phyloP scores from a whole-genome alignment of 2,888 invertebrate genomes.

The Dugesia japonica region DNA sequence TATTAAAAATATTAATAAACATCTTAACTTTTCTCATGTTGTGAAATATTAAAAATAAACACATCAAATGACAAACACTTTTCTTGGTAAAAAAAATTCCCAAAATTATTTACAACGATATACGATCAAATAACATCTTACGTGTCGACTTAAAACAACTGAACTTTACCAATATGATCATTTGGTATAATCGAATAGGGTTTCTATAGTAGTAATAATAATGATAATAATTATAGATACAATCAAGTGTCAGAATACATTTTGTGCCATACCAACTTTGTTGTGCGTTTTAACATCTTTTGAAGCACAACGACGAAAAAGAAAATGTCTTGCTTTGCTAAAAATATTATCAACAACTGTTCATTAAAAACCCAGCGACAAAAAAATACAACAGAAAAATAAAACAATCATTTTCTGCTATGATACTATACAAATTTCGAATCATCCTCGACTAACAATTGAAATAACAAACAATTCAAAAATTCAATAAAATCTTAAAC shows the following conservation, averaged over 20 bases:
- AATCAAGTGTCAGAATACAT: neutral
- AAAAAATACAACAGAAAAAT: neutral
- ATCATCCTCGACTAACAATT: neutral
- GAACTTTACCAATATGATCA: neutral
- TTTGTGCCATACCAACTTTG: neutral
- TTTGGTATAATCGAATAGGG: neutral
- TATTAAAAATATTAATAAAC: too few species aligned
- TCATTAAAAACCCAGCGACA: conserved; percentile 2
- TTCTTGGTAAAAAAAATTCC: conserved; percentile 3
- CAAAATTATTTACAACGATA: neutral
- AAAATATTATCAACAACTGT: conserved; percentile 6
- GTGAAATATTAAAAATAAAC: neutral
- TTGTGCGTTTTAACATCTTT: conserved; percentile 9
- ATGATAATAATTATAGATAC: neutral
- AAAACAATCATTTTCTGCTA: neutral
- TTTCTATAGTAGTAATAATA: neutral
- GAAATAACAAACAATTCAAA: neutral
- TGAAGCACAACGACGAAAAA: conserved; percentile 6
- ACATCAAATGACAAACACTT: conserved; percentile 10
- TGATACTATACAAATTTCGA: neutral
- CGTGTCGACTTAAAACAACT: neutral
- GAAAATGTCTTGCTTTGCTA: neutral
- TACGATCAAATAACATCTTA: neutral
- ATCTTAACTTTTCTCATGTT: neutral
- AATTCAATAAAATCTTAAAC: conserved; percentile 13